These are phyloP conservation scores for Chaetorhynchus papuensis DNA, from an alignment of 2,113 vertebrate genomes.

Conservation along the genomic window DNA sequence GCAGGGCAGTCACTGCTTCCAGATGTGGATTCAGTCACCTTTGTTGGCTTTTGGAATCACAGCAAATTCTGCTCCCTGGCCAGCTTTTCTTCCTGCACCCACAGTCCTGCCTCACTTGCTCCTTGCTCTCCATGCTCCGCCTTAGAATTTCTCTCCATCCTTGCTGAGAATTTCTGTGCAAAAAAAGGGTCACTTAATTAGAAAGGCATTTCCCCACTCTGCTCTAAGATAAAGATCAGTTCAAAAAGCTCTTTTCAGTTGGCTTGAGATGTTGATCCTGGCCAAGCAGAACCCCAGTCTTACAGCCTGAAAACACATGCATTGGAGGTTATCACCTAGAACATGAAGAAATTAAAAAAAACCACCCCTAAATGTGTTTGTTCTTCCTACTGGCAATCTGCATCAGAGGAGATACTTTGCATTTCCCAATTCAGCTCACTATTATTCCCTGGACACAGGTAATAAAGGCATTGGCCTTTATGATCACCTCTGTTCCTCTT, in stretches of 20 bases:
- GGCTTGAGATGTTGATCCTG: not conserved
- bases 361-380: fast-evolving
- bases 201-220: not conserved
- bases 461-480: not conserved
- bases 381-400: not conserved
- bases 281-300: not conserved
- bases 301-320: not conserved
- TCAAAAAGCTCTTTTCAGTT: not conserved
- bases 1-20: not conserved
- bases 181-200: not conserved
- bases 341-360: not conserved
- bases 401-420: not conserved
- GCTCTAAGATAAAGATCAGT: not conserved
- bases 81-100: not conserved
- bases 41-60: not conserved
- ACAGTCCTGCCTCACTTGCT: not conserved
- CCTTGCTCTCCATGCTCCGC: not conserved
- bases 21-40: not conserved
- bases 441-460: not conserved
- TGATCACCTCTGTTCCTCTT: not conserved
- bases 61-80: not conserved
- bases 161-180: not conserved
- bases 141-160: not conserved
- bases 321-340: not conserved
- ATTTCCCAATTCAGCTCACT: not conserved